phyloP scores from a whole-genome alignment of 2,888 invertebrate genomes.

The Rapana venosa region DNA sequence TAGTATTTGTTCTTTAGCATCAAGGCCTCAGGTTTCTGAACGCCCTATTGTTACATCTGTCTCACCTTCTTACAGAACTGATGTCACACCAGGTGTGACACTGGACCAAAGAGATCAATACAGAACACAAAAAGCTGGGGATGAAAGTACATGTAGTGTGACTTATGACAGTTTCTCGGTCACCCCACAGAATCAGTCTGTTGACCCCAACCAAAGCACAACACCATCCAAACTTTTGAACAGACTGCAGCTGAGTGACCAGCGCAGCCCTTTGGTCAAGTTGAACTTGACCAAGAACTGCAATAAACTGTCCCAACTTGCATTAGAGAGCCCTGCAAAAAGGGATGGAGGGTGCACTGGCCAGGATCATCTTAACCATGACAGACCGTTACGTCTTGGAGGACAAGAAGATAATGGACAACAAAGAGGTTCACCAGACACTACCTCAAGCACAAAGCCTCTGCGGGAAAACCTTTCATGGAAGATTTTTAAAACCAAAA shows the following conservation, averaged over 20 bases:
- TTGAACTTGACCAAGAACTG: constrained; percentile 14
- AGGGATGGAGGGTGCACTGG: background rate
- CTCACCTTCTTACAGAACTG: background rate
- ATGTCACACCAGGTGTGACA: too few species aligned
- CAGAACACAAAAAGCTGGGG: background rate
- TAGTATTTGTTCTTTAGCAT: background rate
- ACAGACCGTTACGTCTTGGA: background rate
- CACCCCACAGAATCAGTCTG: background rate
- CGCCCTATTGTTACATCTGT: too few species aligned
- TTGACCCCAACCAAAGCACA: background rate
- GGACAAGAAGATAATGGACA: background rate
- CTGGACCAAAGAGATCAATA: background rate
- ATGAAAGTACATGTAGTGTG: background rate
- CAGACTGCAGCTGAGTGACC: background rate
- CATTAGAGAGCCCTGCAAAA: background rate
- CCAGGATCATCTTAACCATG: background rate
- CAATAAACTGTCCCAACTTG: background rate
- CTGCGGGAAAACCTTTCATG: background rate
- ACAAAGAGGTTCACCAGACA: background rate
- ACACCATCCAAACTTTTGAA: constrained; percentile 29
- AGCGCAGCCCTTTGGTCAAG: background rate
- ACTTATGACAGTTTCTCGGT: background rate
- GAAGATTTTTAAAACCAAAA: constrained; percentile 32
- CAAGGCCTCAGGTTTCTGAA: too few species aligned
- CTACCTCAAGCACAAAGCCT: background rate